Conservation (phyloP, 2,113 vertebrate species). For the Aegithalos caudatus region DNA sequence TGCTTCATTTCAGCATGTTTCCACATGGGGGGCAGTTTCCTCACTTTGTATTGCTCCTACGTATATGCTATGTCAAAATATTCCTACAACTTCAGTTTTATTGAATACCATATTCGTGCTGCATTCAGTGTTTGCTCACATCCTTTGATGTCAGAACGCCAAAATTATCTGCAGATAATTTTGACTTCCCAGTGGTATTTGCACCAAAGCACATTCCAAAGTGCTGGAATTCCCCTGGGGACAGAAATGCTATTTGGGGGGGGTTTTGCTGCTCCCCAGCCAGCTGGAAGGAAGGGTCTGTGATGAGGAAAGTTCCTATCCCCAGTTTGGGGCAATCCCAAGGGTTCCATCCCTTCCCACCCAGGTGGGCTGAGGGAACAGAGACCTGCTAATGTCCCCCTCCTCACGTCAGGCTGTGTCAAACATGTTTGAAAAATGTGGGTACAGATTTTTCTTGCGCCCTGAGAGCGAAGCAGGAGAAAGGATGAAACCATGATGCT, state of each 20-base stretch:
- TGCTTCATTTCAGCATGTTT: not conserved
- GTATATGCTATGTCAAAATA: not conserved
- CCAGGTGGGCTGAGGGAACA: not conserved
- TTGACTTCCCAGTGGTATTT: not conserved
- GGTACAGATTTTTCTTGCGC: not conserved
- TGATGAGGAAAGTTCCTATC: not conserved
- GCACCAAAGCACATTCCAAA: not conserved
- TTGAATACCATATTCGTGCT: not conserved
- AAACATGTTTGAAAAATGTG: accelerated
- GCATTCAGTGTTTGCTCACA: accelerated
- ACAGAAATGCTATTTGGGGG: not conserved
- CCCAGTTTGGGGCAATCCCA: not conserved
- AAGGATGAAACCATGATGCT: not conserved
- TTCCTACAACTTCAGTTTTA: not conserved
- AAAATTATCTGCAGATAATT: not conserved
- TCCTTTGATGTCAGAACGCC: accelerated
- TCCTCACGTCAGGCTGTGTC: not conserved
- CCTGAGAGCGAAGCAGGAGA: not conserved
- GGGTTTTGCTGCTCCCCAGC: not conserved
- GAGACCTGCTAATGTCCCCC: not conserved
- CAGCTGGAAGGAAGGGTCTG: not conserved
- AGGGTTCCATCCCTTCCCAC: not conserved
- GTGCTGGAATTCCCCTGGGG: not conserved
- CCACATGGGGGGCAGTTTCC: not conserved
- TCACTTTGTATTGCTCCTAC: not conserved